Percentiles rank a stretch among this genome's conserved stretches.
Evolutionary conservation across 2,888 invertebrate species (phyloP).

Genomic region (Malachius bipustulatus): DNA sequence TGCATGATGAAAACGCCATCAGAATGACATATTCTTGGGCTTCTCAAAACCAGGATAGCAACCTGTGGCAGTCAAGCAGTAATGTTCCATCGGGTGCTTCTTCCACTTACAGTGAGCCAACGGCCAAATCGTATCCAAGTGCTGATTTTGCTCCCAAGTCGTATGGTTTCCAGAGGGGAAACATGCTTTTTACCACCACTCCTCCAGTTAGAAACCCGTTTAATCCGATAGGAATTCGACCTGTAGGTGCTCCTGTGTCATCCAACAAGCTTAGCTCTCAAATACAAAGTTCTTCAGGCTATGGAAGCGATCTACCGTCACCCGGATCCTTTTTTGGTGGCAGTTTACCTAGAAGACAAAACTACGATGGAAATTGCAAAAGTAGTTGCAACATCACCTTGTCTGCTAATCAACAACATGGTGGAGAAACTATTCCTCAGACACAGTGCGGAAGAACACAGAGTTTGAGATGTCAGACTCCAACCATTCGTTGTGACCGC

Average conservation of each 20-base stretch:
- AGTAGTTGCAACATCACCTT: constrained; percentile 59
- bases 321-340: constrained; percentile 32
- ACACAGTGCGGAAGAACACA: constrained; percentile 32
- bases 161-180: constrained; percentile 41
- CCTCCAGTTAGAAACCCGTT: constrained; percentile 30
- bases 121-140: background rate
- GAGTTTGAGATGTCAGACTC: constrained; percentile 36
- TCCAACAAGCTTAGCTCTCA: constrained; percentile 4
- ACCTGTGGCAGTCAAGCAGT: constrained; percentile 10
- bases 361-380: constrained; percentile 43
- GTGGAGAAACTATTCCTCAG: constrained; percentile 11
- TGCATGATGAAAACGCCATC: constrained; percentile 40
- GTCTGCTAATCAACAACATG: constrained; percentile 39
- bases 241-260: constrained; percentile 6
- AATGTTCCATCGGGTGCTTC: constrained; percentile 10
- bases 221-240: constrained; percentile 10
- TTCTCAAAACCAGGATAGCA: constrained; percentile 22
- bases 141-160: constrained; percentile 14
- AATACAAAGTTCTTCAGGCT: constrained; percentile 29
- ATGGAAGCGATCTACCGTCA: constrained; percentile 43
- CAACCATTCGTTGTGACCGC: constrained; percentile 26
- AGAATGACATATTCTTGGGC: constrained; percentile 44
- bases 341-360: constrained; percentile 30
- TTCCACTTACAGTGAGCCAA: constrained; percentile 6
- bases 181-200: constrained; percentile 42